Percentiles rank a stretch among this genome's conserved stretches.
These are phyloP conservation scores for Drosophila subquinaria DNA, from an alignment of 2,888 invertebrate species.

Conservation along the genomic window DNA sequence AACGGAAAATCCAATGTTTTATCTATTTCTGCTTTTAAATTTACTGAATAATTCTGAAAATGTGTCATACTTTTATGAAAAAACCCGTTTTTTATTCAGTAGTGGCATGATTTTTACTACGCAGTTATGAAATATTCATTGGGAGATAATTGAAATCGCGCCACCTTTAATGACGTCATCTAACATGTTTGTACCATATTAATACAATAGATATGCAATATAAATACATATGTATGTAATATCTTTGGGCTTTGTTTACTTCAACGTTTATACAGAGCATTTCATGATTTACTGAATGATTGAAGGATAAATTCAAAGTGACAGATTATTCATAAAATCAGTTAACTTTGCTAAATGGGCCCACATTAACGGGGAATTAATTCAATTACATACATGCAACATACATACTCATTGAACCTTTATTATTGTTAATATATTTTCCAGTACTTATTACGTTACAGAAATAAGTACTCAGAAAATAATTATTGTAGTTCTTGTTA, in stretches of 20 bases:
- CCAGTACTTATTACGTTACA: too few relatives aligned
- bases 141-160: constrained; percentile 29
- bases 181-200: background rate
- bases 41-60: background rate
- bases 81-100: background rate
- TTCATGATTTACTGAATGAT: too few relatives aligned
- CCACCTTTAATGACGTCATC: constrained; percentile 49
- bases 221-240: background rate
- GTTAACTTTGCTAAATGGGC: too few relatives aligned
- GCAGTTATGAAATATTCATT: constrained; percentile 3
- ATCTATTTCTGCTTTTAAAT: background rate
- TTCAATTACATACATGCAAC: too few relatives aligned
- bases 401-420: too few relatives aligned
- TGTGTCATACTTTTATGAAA: background rate
- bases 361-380: background rate
- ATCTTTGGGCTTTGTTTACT: background rate
- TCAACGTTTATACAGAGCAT: background rate
- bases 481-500: background rate
- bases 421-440: background rate
- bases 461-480: too few relatives aligned
- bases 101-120: background rate
- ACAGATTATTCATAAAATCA: too few relatives aligned
- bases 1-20: constrained; percentile 22
- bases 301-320: too few relatives aligned
- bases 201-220: background rate